Percentiles rank a stretch among this genome's conserved stretches.
Evolutionary conservation across 2,888 invertebrate genomes (phyloP).

Genomic region (Cheilosia grossa): DNA sequence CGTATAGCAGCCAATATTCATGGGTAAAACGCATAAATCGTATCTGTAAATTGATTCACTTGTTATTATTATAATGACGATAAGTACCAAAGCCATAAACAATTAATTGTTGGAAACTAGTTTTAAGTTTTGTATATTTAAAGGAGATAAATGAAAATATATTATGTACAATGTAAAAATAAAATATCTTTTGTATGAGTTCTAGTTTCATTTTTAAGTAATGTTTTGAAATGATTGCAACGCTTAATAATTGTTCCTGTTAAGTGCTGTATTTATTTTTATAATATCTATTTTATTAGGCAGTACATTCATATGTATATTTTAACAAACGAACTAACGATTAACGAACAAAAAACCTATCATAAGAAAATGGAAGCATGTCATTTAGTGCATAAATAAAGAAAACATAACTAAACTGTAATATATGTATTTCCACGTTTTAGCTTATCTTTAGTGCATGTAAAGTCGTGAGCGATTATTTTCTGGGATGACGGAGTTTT

Average conservation of each 20-base stretch:
- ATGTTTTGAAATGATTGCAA: constrained; percentile 9
- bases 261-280: constrained; percentile 66
- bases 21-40: constrained; percentile 31
- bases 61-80: constrained; percentile 59
- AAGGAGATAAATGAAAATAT: constrained; percentile 9
- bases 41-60: constrained; percentile 57
- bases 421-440: neutral
- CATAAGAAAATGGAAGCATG: constrained; percentile 32
- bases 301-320: neutral
- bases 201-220: constrained; percentile 20
- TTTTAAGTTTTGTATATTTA: constrained; percentile 53
- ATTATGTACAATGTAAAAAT: constrained; percentile 3
- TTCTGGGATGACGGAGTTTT: neutral
- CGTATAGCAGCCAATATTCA: constrained; percentile 73
- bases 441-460: neutral
- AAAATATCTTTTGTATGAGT: constrained; percentile 20
- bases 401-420: constrained; percentile 14
- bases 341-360: constrained; percentile 44
- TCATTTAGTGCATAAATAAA: constrained; percentile 49
- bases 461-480: neutral
- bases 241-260: constrained; percentile 59
- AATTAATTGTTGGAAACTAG: constrained; percentile 49
- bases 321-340: constrained; percentile 35
- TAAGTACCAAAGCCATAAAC: constrained; percentile 73
- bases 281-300: constrained; percentile 1